Evolutionary conservation across 1,140 invertebrate species (phyloP).

Genomic region (Planococcus citri): DNA sequence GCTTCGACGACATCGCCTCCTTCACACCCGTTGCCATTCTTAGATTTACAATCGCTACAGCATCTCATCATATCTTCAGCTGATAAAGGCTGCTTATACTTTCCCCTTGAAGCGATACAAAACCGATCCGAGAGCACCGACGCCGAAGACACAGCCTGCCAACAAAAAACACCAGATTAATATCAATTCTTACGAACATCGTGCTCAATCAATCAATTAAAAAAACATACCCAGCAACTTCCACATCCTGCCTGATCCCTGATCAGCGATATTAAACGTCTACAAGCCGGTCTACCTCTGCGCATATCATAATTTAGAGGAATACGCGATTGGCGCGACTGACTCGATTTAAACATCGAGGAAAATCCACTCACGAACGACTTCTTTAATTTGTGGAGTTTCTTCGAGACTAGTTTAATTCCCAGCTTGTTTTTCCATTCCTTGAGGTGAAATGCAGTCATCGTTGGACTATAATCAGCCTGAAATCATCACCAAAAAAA

Average conservation of each 20-base stretch:
- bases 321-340: constrained; percentile 34
- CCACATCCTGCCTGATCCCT: constrained; percentile 62
- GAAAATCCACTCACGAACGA: background rate
- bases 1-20: constrained; percentile 47
- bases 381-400: background rate
- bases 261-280: constrained; percentile 60
- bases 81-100: constrained; percentile 38
- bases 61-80: constrained; percentile 51
- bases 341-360: too few species aligned
- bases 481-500: background rate
- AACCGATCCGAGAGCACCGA: constrained; percentile 51
- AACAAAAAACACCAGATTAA: background rate
- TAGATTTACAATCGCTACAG: constrained; percentile 44
- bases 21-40: constrained; percentile 46
- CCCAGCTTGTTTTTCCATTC: background rate
- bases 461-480: background rate
- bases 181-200: background rate
- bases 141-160: constrained; percentile 22
- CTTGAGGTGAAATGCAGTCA: background rate
- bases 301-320: constrained; percentile 68
- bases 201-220: background rate
- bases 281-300: constrained; percentile 66
- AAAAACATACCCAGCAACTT: constrained; percentile 49
- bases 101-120: constrained; percentile 48
- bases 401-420: background rate